Conservation (phyloP, 2,888 invertebrate species). For the Saturnia japonica region DNA sequence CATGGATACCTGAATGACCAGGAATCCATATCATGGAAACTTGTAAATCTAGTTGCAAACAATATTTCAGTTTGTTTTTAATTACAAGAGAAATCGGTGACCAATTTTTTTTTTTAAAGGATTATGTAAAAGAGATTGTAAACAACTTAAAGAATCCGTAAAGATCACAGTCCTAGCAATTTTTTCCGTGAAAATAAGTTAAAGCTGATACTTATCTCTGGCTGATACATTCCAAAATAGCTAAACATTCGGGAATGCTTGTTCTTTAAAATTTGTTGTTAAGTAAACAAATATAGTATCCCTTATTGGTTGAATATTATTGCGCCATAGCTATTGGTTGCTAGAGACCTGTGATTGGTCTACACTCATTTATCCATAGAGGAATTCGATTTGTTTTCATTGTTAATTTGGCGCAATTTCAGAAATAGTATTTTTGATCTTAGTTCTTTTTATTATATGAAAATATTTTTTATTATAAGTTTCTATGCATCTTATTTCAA, state of each 20-base stretch:
- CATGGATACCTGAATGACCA: no score
- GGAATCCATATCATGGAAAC: no score
- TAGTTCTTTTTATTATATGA: background rate
- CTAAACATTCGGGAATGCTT: background rate
- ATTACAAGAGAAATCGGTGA: no score
- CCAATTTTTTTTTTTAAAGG: no score
- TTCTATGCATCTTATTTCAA: background rate
- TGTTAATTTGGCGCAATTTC: constrained; percentile 10
- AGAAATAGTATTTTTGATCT: constrained; percentile 9
- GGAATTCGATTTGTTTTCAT: constrained; percentile 33
- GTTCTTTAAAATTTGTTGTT: constrained; percentile 7
- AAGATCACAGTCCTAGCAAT: no score
- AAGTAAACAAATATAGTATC: constrained; percentile 2
- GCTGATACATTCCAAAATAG: constrained; percentile 7
- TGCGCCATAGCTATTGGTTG: constrained; percentile 35
- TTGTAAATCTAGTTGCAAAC: no score
- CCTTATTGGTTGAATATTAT: constrained; percentile 28
- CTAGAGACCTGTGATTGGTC: constrained; percentile 35
- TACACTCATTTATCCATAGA: constrained; percentile 34
- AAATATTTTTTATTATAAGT: background rate
- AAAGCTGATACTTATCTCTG: no score
- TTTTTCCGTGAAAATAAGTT: no score
- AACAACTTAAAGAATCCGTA: no score
- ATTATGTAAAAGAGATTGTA: no score
- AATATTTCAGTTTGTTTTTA: no score